phyloP scores from a whole-genome alignment of 2,888 invertebrate species.

The Trachelus troglodyta region DNA sequence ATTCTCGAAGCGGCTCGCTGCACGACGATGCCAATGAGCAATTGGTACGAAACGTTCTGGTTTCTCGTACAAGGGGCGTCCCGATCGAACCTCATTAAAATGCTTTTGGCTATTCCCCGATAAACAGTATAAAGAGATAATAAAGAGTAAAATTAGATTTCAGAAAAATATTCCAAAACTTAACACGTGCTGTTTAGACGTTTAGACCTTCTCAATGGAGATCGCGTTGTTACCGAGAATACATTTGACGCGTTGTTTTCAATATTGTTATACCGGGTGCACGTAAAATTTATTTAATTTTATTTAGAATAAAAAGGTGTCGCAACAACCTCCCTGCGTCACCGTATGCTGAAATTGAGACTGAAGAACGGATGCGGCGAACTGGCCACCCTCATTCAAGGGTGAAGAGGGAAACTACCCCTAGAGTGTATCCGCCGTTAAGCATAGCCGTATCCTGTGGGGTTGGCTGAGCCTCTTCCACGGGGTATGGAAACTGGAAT shows the following conservation, averaged over 20 bases:
- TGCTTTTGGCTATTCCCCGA: neutral
- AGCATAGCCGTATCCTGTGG: neutral
- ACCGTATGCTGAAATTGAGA: neutral
- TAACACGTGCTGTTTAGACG: neutral
- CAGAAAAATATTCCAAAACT: neutral
- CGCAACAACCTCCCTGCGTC: neutral
- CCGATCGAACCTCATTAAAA: neutral
- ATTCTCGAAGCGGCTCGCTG: neutral
- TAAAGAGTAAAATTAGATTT: neutral
- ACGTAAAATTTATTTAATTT: neutral
- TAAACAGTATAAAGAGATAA: neutral
- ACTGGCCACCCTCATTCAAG: neutral
- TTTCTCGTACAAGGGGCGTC: neutral
- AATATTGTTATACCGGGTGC: neutral
- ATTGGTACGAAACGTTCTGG: neutral
- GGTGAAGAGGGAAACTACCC: neutral
- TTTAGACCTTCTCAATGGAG: neutral
- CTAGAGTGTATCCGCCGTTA: neutral
- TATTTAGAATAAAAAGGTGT: neutral
- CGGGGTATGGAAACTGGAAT: neutral
- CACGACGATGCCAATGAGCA: neutral
- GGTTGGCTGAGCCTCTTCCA: neutral
- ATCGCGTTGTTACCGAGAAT: neutral
- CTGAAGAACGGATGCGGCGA: neutral
- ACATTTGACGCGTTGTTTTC: neutral